A percentile compares a stretch with the other conserved stretches of the same genome.
Conservation (phyloP, 2,888 invertebrate species). For the Lissocephala sabroskyi region DNA sequence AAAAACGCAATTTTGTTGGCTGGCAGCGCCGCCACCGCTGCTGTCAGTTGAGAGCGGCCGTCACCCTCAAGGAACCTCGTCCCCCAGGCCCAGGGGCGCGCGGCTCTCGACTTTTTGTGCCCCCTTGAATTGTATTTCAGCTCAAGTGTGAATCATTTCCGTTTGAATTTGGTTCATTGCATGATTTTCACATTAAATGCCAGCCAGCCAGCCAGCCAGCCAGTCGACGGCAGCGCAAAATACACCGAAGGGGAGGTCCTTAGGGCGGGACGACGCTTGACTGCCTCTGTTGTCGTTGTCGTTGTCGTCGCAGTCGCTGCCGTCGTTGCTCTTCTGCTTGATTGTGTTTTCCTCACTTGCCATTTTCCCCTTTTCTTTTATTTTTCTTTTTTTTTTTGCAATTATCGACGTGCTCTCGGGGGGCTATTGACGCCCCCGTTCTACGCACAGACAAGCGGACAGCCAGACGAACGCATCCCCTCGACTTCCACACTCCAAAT, state of each 20-base stretch:
- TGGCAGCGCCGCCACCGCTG: constrained; percentile 4
- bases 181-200: constrained; percentile 60
- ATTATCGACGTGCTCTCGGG: constrained; percentile 55
- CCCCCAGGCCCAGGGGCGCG: background rate
- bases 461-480: too few relatives aligned
- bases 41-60: background rate
- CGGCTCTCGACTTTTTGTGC: background rate
- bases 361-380: too few relatives aligned
- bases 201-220: constrained; percentile 6
- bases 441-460: too few relatives aligned
- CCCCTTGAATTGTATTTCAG: constrained; percentile 30
- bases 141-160: constrained; percentile 63
- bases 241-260: too few relatives aligned
- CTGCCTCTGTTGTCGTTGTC: constrained; percentile 6
- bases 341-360: constrained; percentile 58
- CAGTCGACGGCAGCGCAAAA: too few relatives aligned
- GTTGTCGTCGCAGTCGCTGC: background rate
- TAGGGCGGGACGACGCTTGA: constrained; percentile 4
- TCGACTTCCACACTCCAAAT: background rate
- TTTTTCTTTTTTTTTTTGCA: constrained; percentile 50
- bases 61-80: background rate
- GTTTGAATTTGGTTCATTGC: constrained; percentile 64
- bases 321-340: constrained; percentile 30
- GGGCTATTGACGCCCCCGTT: background rate
- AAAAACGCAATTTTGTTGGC: constrained; percentile 46